Evolutionary conservation across 2,888 invertebrate species (phyloP).

Genomic region (Oligia fasciuncula): DNA sequence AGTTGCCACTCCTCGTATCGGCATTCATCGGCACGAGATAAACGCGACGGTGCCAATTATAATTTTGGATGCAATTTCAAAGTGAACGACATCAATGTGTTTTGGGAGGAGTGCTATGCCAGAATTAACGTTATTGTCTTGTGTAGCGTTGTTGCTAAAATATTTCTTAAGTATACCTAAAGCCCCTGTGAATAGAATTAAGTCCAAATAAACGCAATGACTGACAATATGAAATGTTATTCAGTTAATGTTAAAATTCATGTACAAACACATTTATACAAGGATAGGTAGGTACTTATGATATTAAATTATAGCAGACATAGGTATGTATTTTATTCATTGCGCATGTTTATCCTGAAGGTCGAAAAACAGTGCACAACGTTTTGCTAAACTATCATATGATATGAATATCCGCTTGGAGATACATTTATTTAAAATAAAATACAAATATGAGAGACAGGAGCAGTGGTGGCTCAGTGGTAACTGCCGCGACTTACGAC

Average conservation of each 20-base stretch:
- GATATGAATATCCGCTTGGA: conserved; percentile 40
- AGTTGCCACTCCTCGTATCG: background rate
- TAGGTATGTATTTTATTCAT: conserved; percentile 35
- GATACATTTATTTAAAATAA: background rate
- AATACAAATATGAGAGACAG: background rate
- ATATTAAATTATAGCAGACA: conserved; percentile 41
- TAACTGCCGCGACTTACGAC: background rate
- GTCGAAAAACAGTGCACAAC: conserved; percentile 45
- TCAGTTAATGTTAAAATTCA: background rate
- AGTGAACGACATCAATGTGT: background rate
- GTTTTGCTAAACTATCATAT: conserved; percentile 38
- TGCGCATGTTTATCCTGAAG: conserved; percentile 39
- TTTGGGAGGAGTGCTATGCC: background rate
- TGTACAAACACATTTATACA: background rate
- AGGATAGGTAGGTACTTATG: conserved; percentile 25
- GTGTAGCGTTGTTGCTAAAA: background rate
- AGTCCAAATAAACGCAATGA: background rate
- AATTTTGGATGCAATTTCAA: background rate
- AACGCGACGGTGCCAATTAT: background rate
- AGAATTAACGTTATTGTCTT: background rate
- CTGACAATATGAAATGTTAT: background rate
- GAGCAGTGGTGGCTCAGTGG: background rate
- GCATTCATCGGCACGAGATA: background rate
- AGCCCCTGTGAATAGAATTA: too few species aligned
- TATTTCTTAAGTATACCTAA: background rate